Evolutionary conservation across 2,113 vertebrate genomes (phyloP), one percentile per base, ranked within the genome.

Genomic region (Macrotus californicus): DNA sequence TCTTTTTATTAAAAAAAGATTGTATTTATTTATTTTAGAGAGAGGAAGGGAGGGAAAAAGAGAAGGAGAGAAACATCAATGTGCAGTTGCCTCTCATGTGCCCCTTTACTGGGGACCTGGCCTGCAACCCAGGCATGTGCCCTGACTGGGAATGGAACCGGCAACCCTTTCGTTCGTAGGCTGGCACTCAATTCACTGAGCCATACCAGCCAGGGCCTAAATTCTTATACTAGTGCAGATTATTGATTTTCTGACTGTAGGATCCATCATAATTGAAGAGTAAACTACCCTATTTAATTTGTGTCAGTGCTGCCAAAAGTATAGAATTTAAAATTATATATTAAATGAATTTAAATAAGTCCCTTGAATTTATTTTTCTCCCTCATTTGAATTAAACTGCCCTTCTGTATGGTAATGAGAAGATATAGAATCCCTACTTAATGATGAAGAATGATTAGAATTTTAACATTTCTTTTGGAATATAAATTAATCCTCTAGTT

Each of bases 381-480:
- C 41, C 70, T 95, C 12, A 59, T 95, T 98, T 94, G 22, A 93
- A 93, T 96, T 90, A 95, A 96, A 96, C 52, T 81, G 15, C 73
- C 22, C 12, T 86, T 97, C 97, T 96, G 21, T 96, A 67, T 22
- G 54, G 31, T 79, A 93, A 97, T 97, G 93, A 95, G 92, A 12
- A 94, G 67, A 93, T 76, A 36, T 36, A 92, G 48, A 97, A 81
- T 87, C 1, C 61, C 36, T 81, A 85, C 43, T 87, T 96, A 95
- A 73, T 97, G 94, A 96, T 97, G 89, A 95, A 64, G 94, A 93
- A 95, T 95, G 87, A 96, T 96, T 93, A 81, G 92, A 96, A 97
- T 96, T 93, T 96, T 94, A 92, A 94, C 73, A 94, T 96, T 97
- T 96, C 76, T 89, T 97, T 97, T 94, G 84, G 91, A 96, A 96